Evolutionary conservation across 1,140 invertebrate genomes (phyloP).

Genomic region (Vollenhovia emeryi): DNA sequence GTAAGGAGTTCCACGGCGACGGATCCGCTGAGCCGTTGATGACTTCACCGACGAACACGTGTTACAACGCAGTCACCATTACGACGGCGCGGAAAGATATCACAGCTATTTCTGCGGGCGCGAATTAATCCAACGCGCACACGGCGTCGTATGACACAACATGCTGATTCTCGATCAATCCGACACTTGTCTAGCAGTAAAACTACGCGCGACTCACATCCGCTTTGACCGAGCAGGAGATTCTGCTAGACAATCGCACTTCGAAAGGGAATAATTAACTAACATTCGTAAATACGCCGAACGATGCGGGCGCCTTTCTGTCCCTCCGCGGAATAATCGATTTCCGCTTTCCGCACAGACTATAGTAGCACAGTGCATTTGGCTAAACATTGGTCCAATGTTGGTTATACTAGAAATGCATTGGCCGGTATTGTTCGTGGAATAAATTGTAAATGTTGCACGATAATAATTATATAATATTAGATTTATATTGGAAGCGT

Average conservation of each 20-base stretch:
- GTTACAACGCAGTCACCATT: background rate
- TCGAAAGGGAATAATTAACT: background rate
- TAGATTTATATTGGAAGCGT: too few relatives aligned
- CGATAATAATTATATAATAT: too few relatives aligned
- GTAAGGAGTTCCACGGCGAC: background rate
- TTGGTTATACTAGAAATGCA: too few relatives aligned
- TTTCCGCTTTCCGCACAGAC: background rate
- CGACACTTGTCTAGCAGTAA: background rate
- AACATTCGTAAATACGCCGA: background rate
- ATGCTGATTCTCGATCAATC: conserved; percentile 10
- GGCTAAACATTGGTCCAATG: too few relatives aligned
- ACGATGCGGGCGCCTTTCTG: background rate
- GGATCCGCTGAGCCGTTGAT: conserved; percentile 9
- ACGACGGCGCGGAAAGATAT: conserved; percentile 2
- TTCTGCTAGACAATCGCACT: background rate
- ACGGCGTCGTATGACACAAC: conserved; percentile 4
- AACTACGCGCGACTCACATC: background rate
- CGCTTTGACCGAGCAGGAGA: background rate
- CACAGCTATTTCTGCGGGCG: conserved; percentile 16
- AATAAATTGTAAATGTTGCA: too few relatives aligned
- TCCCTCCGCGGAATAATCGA: background rate
- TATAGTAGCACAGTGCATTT: too few relatives aligned
- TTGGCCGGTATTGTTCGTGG: too few relatives aligned
- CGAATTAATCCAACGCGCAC: background rate
- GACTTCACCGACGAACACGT: conserved; percentile 20